Conservation (phyloP, 2,113 vertebrate species). For the Zosterops hypoxanthus region DNA sequence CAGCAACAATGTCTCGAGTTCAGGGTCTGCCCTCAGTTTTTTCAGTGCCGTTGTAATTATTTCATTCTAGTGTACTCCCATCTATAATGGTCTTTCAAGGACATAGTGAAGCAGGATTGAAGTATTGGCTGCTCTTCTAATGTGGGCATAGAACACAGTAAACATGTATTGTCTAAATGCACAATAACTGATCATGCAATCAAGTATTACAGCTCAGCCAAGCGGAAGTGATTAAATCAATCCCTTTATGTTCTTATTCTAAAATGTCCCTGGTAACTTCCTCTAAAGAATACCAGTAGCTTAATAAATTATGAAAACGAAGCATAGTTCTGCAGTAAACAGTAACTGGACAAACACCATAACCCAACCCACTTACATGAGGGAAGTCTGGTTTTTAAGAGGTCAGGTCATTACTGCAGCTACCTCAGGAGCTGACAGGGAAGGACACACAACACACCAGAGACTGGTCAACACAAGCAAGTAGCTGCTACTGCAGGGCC, state of each 20-base stretch:
- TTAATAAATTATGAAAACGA: background rate
- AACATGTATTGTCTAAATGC: background rate
- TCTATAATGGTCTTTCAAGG: background rate
- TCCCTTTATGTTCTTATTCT: background rate
- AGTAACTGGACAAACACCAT: background rate
- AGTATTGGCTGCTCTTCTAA: background rate
- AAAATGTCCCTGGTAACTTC: background rate
- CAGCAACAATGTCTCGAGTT: background rate
- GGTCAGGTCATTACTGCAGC: background rate
- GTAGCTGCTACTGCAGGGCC: rapidly evolving
- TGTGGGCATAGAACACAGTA: background rate
- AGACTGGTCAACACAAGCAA: background rate
- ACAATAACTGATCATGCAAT: background rate
- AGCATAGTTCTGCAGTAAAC: background rate
- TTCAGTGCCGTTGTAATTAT: background rate
- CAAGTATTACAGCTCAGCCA: background rate
- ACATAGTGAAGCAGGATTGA: background rate
- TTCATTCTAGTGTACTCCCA: background rate
- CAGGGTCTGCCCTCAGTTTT: background rate
- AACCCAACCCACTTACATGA: background rate
- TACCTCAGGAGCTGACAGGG: background rate
- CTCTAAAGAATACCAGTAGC: background rate
- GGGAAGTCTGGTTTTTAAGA: background rate
- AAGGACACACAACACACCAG: background rate
- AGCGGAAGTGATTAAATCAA: background rate